Evolutionary conservation across 2,797 vertebrate species (phyloP), one percentile per base, ranked within the genome.

Genomic region (Pipistrellus pygmaeus): DNA sequence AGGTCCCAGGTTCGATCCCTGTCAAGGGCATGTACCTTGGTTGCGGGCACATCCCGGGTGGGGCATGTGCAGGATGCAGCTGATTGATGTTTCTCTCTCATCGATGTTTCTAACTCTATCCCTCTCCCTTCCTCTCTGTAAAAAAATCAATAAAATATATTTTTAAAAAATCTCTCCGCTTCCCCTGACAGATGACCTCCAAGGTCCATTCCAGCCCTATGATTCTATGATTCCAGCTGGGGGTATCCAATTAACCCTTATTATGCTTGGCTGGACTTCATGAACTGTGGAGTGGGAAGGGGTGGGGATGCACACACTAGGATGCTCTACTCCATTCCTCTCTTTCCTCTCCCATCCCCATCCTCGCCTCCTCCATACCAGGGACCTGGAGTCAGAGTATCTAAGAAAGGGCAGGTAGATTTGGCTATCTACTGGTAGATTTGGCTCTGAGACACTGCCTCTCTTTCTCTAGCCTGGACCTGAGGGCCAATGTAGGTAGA

Each of bases 171-270:
- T 96, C 75, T 90, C 73, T 97, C 82, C 83, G 96, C 85, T 94
- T 85, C 46, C 82, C 85, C 78, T 88, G 90, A 89, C 21, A 60
- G 86, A 89, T 95, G 86, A 96, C 96, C 93, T 96, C 96, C 30
- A 51, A 95, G 83, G 92, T 95, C 62, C 7, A 76, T 96, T 96
- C 93, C 96, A 96, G 92, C 15, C 78, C 73, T 95, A 94, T 97
- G 96, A 95, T 88, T 97, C 96, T 93, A 90, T 96, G 92, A 96
- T 94, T 96, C 84, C 91, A 95, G 84, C 88, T 95, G 92, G 77
- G 95, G 94, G 84, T 95, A 94, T 96, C 93, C 94, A 97, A 95
- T 96, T 95, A 97, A 97, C 91, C 94, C 93, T 97, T 95, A 93
- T 95, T 86, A 91, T 95, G 96, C 95, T 96, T 94, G 94, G 84